A percentile compares a stretch with the other conserved stretches of the same genome.
phyloP scores from a whole-genome alignment of 2,113 vertebrate genomes.

The Heliornis fulica region DNA sequence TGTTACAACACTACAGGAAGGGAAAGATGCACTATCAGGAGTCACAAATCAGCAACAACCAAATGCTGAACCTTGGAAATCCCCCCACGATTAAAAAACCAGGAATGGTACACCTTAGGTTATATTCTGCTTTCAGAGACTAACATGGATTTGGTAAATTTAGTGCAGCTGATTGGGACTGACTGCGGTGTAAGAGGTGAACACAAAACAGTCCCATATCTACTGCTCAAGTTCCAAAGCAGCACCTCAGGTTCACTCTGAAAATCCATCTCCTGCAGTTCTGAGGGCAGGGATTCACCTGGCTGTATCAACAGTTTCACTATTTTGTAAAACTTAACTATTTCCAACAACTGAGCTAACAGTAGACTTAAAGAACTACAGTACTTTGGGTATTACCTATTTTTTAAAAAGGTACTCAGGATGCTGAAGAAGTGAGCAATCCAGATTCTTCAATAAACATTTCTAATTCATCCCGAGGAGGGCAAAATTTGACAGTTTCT shows the following conservation, averaged over 20 bases:
- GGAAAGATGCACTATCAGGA: neutral
- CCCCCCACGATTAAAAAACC: neutral
- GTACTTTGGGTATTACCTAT: neutral
- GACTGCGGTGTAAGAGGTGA: neutral
- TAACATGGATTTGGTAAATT: neutral
- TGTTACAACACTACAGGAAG: neutral
- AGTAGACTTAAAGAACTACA: neutral
- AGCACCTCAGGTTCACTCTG: neutral
- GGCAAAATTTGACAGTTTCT: neutral
- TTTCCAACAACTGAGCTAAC: neutral
- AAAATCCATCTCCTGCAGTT: neutral
- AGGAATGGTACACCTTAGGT: neutral
- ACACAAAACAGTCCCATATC: accelerated
- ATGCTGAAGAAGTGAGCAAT: neutral
- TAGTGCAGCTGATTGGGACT: accelerated
- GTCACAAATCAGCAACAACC: neutral
- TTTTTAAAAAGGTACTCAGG: neutral
- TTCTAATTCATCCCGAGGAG: neutral
- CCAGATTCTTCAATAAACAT: neutral
- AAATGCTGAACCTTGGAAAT: neutral
- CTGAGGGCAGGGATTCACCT: neutral
- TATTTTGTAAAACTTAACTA: neutral
- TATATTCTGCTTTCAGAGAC: neutral
- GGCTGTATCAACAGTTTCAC: neutral
- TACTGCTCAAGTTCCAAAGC: neutral